phyloP scores from a whole-genome alignment of 2,797 vertebrate species.

The Margarornis squamiger region DNA sequence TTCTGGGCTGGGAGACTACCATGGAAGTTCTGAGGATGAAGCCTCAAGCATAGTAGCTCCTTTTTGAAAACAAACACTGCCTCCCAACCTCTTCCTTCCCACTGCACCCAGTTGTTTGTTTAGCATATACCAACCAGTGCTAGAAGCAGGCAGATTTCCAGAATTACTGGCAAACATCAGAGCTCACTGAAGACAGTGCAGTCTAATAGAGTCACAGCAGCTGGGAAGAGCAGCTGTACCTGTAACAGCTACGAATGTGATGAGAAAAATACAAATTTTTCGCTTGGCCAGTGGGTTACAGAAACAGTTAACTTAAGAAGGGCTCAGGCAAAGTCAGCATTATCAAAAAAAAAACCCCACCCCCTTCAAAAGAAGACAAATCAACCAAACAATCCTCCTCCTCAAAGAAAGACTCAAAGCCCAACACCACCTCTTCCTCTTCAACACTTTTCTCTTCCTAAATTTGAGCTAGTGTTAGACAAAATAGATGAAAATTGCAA shows the following conservation, averaged over 20 bases:
- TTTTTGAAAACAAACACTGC: background rate
- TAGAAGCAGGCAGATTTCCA: background rate
- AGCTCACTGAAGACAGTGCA: background rate
- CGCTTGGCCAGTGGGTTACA: background rate
- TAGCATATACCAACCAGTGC: background rate
- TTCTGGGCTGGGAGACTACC: background rate
- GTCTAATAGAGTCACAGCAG: background rate
- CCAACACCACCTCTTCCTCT: background rate
- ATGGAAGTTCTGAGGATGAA: background rate
- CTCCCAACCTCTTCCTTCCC: background rate
- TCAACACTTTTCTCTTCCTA: background rate
- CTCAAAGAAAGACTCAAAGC: rapidly evolving
- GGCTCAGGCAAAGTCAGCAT: background rate
- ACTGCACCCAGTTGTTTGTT: background rate
- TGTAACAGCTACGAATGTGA: background rate
- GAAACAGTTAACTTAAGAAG: background rate
- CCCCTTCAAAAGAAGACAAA: background rate
- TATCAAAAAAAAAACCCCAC: background rate
- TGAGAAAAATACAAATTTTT: background rate
- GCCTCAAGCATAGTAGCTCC: background rate
- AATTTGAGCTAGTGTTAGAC: background rate
- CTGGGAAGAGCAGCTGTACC: background rate
- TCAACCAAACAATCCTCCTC: background rate
- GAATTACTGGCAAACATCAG: background rate
- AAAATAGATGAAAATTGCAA: background rate